These are phyloP conservation scores for Hirtodrosophila alboralis DNA, from an alignment of 2,888 invertebrate species.

Conservation along the genomic window DNA sequence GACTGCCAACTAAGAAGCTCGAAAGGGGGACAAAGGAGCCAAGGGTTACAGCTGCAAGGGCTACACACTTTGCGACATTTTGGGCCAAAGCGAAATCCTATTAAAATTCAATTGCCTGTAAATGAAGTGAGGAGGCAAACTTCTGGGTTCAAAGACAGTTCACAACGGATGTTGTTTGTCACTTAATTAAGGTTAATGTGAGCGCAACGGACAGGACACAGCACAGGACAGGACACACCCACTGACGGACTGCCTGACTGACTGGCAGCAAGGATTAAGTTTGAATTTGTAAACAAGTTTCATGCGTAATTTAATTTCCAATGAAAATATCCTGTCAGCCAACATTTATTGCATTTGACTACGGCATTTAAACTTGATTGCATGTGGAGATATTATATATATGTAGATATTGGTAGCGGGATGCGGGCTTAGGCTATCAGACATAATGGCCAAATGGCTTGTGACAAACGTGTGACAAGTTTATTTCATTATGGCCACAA, in stretches of 20 bases:
- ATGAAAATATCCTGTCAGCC: constrained; percentile 52
- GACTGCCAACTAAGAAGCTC: constrained; percentile 7
- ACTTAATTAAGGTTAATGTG: constrained; percentile 79
- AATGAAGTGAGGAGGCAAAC: constrained; percentile 61
- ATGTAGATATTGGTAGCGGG: too few relatives aligned
- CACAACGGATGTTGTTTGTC: constrained; percentile 68
- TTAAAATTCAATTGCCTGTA: constrained; percentile 79
- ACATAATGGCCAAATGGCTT: constrained; percentile 35
- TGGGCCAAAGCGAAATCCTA: constrained; percentile 57
- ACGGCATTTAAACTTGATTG: constrained; percentile 18
- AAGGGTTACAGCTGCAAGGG: constrained; percentile 15
- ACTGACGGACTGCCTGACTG: constrained; percentile 25
- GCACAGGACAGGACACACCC: constrained; percentile 1
- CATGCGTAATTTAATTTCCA: constrained; percentile 76
- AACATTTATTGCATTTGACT: constrained; percentile 58
- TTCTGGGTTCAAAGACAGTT: constrained; percentile 13
- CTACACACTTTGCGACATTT: constrained; percentile 26
- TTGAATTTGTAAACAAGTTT: constrained; percentile 73
- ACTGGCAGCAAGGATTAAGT: constrained; percentile 66
- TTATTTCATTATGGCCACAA: constrained; percentile 61
- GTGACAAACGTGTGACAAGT: constrained; percentile 59
- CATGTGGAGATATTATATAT: not conserved
- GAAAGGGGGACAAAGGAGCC: too few relatives aligned
- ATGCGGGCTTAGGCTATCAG: not conserved
- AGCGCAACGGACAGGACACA: constrained; percentile 41